Percentiles rank a stretch among this genome's conserved stretches.
Conservation (phyloP, 2,797 vertebrate species). For the Manis pentadactyla region DNA sequence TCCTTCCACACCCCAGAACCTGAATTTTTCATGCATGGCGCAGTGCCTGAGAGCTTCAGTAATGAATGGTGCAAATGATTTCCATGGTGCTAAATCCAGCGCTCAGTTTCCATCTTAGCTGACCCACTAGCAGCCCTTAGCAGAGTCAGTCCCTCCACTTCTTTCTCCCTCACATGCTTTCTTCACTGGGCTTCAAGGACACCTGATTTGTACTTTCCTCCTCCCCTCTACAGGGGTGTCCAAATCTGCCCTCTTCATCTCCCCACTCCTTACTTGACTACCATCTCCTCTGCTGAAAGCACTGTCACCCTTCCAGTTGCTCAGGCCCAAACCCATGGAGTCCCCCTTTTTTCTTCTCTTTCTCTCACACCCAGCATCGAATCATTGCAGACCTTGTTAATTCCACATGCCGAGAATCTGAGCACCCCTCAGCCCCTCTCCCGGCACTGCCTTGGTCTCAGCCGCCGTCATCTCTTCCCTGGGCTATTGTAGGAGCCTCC, state of each 20-base stretch:
- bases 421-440: neutral
- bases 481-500: neutral
- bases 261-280: neutral
- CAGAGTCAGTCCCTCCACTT: neutral
- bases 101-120: neutral
- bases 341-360: neutral
- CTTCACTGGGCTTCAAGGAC: neutral
- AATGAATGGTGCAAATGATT: neutral
- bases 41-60: neutral
- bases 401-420: neutral
- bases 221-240: neutral
- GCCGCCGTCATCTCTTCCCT: neutral
- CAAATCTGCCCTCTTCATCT: neutral
- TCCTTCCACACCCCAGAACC: neutral
- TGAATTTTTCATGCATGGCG: neutral
- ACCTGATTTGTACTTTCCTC: neutral
- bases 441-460: neutral
- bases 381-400: neutral
- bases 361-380: neutral
- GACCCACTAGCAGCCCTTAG: neutral
- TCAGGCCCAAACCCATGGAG: neutral
- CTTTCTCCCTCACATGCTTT: neutral
- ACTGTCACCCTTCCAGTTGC: neutral
- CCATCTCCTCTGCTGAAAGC: too few species aligned
- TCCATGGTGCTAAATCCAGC: neutral